Percentiles rank a stretch among this genome's conserved stretches.
Evolutionary conservation across 1,140 invertebrate genomes (phyloP).

Genomic region (Stenopsyche tienmushanensis): DNA sequence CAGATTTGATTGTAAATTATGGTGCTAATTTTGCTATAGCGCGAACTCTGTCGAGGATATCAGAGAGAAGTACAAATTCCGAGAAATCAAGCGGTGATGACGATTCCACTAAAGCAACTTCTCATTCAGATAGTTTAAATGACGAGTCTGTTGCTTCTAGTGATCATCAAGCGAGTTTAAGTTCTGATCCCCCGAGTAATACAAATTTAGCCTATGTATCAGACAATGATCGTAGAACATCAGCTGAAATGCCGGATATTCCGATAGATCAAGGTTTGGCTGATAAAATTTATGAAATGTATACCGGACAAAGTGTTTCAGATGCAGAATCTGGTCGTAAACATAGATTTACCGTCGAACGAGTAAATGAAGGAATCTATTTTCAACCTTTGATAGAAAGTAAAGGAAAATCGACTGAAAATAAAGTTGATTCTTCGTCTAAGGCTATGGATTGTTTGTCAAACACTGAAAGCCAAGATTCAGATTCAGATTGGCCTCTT

Average conservation of each 20-base stretch:
- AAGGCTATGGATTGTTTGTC: slow-evolving; percentile 43
- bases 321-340: slow-evolving; percentile 45
- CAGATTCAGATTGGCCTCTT: slow-evolving; percentile 69
- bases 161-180: slow-evolving; percentile 80
- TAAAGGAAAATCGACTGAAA: slow-evolving; percentile 41
- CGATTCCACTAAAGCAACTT: slow-evolving; percentile 80
- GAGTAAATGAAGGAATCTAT: slow-evolving; percentile 37
- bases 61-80: slow-evolving; percentile 82
- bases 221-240: slow-evolving; percentile 73
- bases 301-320: slow-evolving; percentile 50
- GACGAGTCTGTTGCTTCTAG: slow-evolving; percentile 80
- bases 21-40: slow-evolving; percentile 69
- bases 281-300: slow-evolving; percentile 56
- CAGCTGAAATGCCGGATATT: slow-evolving; percentile 78
- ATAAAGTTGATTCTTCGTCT: slow-evolving; percentile 39
- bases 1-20: slow-evolving; percentile 69
- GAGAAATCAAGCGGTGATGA: slow-evolving; percentile 76
- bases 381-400: slow-evolving; percentile 43
- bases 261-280: slow-evolving; percentile 64
- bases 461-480: slow-evolving; percentile 63
- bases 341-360: slow-evolving; percentile 37
- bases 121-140: slow-evolving; percentile 76
- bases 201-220: slow-evolving; percentile 70
- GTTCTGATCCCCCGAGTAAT: slow-evolving; percentile 75
- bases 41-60: slow-evolving; percentile 79